A percentile compares a stretch with the other conserved stretches of the same genome.
phyloP scores from a whole-genome alignment of 1,140 invertebrate genomes.

The Ptiloglossa arizonensis region DNA sequence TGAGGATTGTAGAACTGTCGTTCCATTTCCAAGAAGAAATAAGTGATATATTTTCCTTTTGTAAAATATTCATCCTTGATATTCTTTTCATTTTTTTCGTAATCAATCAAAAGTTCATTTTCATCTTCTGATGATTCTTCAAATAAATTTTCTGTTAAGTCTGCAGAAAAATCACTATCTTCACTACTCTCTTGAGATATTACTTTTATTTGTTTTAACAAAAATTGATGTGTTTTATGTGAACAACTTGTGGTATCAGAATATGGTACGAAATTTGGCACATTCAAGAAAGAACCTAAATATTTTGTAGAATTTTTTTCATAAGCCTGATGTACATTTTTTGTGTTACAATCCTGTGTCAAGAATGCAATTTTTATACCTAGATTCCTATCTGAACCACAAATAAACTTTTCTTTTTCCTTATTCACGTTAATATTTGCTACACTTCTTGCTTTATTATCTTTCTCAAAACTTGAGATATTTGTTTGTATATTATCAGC shows the following conservation, averaged over 20 bases:
- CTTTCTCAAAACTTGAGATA: background rate
- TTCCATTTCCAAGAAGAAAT: constrained; percentile 79
- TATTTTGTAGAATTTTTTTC: background rate
- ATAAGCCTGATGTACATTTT: background rate
- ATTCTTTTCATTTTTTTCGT: constrained; percentile 59
- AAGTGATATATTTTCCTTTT: constrained; percentile 76
- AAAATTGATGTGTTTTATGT: constrained; percentile 54
- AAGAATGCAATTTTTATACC: constrained; percentile 51
- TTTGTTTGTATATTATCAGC: background rate
- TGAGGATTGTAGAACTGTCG: constrained; percentile 73
- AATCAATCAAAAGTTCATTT: constrained; percentile 57
- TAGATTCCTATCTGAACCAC: constrained; percentile 63
- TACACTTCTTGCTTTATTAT: background rate
- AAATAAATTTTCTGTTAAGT: constrained; percentile 70
- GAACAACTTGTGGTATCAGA: constrained; percentile 9
- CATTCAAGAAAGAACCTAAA: background rate
- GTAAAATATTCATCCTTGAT: constrained; percentile 76
- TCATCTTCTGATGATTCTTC: constrained; percentile 70
- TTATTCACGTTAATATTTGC: background rate
- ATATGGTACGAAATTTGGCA: background rate
- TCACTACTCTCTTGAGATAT: constrained; percentile 65
- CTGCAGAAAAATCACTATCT: constrained; percentile 75
- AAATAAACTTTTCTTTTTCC: background rate
- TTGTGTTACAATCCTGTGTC: constrained; percentile 11
- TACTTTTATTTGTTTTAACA: constrained; percentile 61